Percentiles rank a stretch among this genome's conserved stretches.
Evolutionary conservation across 2,797 vertebrate genomes (phyloP).

Genomic region (Notolabrus celidotus): DNA sequence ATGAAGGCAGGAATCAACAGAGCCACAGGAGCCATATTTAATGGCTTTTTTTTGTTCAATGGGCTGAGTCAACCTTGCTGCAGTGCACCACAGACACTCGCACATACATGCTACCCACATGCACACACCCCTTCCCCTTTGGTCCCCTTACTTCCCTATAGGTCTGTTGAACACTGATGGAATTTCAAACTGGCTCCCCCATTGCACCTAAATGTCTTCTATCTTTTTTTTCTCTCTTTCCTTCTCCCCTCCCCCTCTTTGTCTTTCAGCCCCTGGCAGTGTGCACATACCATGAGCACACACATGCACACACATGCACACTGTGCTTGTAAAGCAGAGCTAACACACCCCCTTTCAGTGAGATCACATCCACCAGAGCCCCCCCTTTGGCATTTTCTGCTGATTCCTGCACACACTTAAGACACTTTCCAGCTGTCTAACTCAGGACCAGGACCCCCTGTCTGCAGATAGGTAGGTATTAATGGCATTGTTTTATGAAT

Average conservation of each 20-base stretch:
- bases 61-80: constrained; percentile 23
- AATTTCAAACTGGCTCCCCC: constrained; percentile 27
- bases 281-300: constrained; percentile 13
- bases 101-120: constrained; percentile 18
- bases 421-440: constrained; percentile 12
- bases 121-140: not conserved
- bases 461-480: constrained; percentile 63
- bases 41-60: constrained; percentile 9
- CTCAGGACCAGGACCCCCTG: constrained; percentile 53
- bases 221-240: not conserved
- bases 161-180: constrained; percentile 1
- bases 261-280: constrained; percentile 17
- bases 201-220: not conserved
- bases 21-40: not conserved
- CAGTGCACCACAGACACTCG: not conserved
- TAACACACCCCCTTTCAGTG: constrained; percentile 55
- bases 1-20: not conserved
- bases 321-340: constrained; percentile 21
- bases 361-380: constrained; percentile 25
- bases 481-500: constrained; percentile 5
- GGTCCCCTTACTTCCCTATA: not conserved
- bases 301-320: constrained; percentile 39
- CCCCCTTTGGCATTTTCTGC: constrained; percentile 9
- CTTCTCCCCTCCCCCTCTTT: not conserved
- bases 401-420: constrained; percentile 32